Base-by-base conservation (phyloP, 2,797 vertebrate species). In the Amblyopsis hoosieri region DNA sequence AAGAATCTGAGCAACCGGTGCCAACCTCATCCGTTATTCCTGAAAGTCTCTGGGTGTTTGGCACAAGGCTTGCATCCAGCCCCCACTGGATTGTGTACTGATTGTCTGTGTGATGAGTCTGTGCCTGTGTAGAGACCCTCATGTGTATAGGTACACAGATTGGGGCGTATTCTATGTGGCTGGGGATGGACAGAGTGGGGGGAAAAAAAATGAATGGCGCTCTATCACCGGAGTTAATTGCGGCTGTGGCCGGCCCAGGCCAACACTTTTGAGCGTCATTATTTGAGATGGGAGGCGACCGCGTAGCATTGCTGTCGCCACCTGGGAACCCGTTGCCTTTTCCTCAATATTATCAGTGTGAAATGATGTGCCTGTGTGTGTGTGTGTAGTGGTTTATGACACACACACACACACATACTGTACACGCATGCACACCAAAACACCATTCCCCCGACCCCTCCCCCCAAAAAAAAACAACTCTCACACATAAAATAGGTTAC, bases 221-320 rank as follows among this genome's bases (percentile, higher is more conserved):
- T 71, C 62, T 53, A n/a, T 51, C 46, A 12, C 52, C 81, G 69
- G 80, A 81, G 75, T 88, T 91, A 86, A 91, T 90, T 90, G 86
- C 85, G 79, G 75, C 0, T 0, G 62, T 84, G 54, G 65, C 72
- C 78, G 55, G 57, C 75, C 77, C 62, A 69, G 5, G 31, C 78
- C 82, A 82, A 84, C 64, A 79, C 80, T 79, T 29, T 15, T 29
- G 59, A 65, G 83, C 88, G 86, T 76, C 78, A 78, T 52, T 91
- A 54, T 91, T 84, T 79, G 52, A 65, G 85, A 76, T 80, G 78
- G 74, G 10, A 54, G 78, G 81, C 85, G 17, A 93, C 91, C 91
- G 92, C 89, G 91, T 93, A 80, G 92, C 92, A 90, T 90, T 89
- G 92, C 91, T 91, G 83, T 62, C 15, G 45, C 69, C 64, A 64